Conservation (phyloP, 2,888 invertebrate species). For the Onchidella celtica region DNA sequence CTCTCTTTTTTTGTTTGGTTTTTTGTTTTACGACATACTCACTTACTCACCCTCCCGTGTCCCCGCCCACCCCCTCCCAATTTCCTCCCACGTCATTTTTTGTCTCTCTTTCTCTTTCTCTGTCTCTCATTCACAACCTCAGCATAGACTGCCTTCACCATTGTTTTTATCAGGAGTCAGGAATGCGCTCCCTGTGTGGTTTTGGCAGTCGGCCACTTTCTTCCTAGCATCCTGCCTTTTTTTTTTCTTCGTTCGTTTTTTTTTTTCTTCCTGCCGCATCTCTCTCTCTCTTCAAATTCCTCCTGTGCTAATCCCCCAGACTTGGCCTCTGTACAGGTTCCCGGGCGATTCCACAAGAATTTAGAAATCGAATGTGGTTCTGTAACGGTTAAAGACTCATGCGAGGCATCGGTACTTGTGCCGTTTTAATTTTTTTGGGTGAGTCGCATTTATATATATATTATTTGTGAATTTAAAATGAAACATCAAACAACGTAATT, state of each 20-base stretch:
- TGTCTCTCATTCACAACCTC: background rate
- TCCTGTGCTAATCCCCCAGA: no score
- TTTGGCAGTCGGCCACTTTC: conserved; percentile 25
- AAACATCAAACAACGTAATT: no score
- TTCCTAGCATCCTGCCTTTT: background rate
- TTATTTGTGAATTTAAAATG: no score
- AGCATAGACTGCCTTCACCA: background rate
- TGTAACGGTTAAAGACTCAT: no score
- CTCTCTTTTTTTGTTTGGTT: no score
- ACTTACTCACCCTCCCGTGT: background rate
- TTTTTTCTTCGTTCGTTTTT: background rate
- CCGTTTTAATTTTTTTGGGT: no score
- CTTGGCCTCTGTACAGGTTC: no score
- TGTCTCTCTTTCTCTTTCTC: background rate
- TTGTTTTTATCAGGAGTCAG: background rate
- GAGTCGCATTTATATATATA: no score
- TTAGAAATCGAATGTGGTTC: no score
- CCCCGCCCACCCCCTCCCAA: background rate
- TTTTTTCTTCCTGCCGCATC: background rate
- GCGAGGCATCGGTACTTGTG: no score
- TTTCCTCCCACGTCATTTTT: background rate
- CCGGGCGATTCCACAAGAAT: no score
- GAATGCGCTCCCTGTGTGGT: conserved; percentile 25
- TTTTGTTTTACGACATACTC: no score
- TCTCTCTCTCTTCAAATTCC: background rate